phyloP scores from a whole-genome alignment of 2,797 vertebrate genomes.

The Rhodeus uyekii region DNA sequence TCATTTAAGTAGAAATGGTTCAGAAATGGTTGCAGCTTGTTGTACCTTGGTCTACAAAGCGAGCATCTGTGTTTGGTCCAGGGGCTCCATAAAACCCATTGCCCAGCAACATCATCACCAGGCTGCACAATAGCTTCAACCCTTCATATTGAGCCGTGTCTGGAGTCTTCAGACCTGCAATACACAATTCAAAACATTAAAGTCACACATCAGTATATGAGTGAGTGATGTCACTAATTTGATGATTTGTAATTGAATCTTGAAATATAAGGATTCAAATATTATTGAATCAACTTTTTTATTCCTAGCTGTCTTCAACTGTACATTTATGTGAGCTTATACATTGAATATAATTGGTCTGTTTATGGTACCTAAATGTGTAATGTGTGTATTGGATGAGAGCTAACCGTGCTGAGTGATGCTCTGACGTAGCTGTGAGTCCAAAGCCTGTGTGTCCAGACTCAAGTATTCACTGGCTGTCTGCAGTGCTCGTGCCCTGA shows the following conservation, averaged over 20 bases:
- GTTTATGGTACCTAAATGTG: background rate
- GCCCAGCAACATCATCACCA: constrained; percentile 84
- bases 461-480: constrained; percentile 79
- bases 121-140: constrained; percentile 86
- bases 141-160: constrained; percentile 81
- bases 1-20: background rate
- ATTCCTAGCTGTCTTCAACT: background rate
- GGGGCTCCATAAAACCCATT: constrained; percentile 74
- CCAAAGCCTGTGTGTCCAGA: constrained; percentile 74
- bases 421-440: constrained; percentile 67
- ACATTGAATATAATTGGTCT: background rate
- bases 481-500: constrained; percentile 83
- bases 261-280: no score
- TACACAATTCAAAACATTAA: background rate
- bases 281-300: background rate
- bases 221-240: no score
- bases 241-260: no score
- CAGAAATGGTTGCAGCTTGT: background rate
- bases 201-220: background rate
- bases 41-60: constrained; percentile 83
- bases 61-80: constrained; percentile 61
- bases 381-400: background rate
- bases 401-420: constrained; percentile 79
- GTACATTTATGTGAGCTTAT: background rate
- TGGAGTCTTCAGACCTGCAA: constrained; percentile 80